Evolutionary conservation across 2,888 invertebrate genomes (phyloP), one percentile per base, ranked within the genome.

Genomic region (Camptogramma bilineatum): DNA sequence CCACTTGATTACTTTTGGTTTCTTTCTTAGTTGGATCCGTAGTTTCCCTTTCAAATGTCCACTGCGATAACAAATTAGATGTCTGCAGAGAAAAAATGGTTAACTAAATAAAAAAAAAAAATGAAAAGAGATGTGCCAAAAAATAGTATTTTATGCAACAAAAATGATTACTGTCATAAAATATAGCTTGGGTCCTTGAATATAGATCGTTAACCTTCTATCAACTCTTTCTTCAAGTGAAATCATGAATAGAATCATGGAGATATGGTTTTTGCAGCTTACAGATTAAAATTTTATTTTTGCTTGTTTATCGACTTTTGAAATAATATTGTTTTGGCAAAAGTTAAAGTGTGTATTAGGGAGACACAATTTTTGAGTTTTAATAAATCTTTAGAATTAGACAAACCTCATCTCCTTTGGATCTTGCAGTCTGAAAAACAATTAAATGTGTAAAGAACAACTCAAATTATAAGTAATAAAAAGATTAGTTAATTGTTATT

Each of bases 361-460:
- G 21, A 21, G 21, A 21, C 21, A 4, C 21, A 4, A 21, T 4
- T 24, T 24, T 24, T 24, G 24, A 24, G 2, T 24, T 28, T 5
- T 5, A 28, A 7, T 28, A 21, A 28, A 8, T 28, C 5, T 28
- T 7, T 5, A 4, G 16, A 42, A 42, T 42, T 17, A 17, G 13
- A 77, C 61, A 51, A 65, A 74, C 75, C 73, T 73, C 70, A 21
- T 66, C 55, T 4, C 81, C 83, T 64, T 80, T 79, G 4, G 85
- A 84, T 73, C 80, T 83, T 52, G 80, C 82, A 51, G 82, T 83
- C 85, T 86, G 78, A 57, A 82, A 85, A 66, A 55, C 31, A 66
- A 64, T 48, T 66, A 24, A 17, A 17, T 16, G 16, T 44, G 10
- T 7, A 5, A 44, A 16, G 17, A 16, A 17, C 7, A 44, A 44